A percentile compares a stretch with the other conserved stretches of the same genome.
phyloP scores from a whole-genome alignment of 2,888 invertebrate genomes.

The Liopterus haemorrhoidalis region DNA sequence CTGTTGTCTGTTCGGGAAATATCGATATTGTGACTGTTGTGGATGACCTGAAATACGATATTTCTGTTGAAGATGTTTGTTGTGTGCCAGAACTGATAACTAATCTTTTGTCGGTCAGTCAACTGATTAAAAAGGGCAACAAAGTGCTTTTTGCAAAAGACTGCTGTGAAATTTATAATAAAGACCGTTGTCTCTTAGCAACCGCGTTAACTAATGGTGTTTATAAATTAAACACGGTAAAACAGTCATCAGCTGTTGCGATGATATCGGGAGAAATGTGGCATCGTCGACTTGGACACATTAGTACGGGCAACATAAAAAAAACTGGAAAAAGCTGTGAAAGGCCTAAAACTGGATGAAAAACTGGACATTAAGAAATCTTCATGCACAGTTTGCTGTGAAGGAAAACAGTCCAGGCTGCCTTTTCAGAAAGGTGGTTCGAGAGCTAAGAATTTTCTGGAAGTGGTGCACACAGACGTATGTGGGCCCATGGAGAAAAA shows the following conservation, averaged over 20 bases:
- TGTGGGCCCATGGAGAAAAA: conserved; percentile 34
- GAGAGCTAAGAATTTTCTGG: conserved; percentile 30
- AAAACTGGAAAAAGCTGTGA: conserved; percentile 21
- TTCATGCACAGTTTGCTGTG: conserved; percentile 27
- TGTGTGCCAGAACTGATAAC: conserved; percentile 32
- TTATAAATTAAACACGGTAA: conserved; percentile 26
- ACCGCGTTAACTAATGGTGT: conserved; percentile 29
- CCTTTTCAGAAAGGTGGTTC: conserved; percentile 30
- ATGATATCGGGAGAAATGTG: conserved; percentile 19
- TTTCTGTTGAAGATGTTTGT: conserved; percentile 25
- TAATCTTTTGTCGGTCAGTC: conserved; percentile 32
- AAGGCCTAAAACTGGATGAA: conserved; percentile 9
- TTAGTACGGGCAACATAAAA: conserved; percentile 20
- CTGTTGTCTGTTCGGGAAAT: conserved; percentile 28
- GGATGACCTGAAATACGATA: conserved; percentile 16
- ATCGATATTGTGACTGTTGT: conserved; percentile 26
- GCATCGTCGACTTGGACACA: conserved; percentile 28
- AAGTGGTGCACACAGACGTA: conserved; percentile 35
- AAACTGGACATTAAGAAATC: conserved; percentile 5
- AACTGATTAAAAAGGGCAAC: conserved; percentile 32
- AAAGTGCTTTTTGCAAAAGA: conserved; percentile 26
- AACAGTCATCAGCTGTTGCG: conserved; percentile 2
- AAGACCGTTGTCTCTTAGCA: conserved; percentile 23
- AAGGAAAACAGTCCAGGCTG: conserved; percentile 34
- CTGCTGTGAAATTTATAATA: conserved; percentile 27